Evolutionary conservation across 2,113 vertebrate species (phyloP), one percentile per base, ranked within the genome.

Genomic region (Passer montanus): DNA sequence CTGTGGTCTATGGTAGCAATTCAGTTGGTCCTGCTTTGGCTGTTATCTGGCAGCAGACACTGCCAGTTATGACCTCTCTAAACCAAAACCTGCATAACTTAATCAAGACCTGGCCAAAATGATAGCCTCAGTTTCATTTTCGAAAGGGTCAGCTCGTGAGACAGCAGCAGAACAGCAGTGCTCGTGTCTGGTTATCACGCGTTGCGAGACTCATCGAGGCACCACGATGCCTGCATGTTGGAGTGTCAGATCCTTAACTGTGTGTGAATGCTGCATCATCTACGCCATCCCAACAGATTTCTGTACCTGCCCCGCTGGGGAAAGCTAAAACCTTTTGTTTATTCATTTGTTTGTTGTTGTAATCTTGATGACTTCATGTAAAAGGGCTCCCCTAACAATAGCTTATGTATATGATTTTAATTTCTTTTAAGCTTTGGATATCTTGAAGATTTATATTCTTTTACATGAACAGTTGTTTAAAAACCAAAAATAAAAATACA

Each of bases 21-120:
- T 96, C 99, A 99, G 94, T 52, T 99, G 90, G 88, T 98, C 81
- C 98, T 99, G 80, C 98, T 99, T 89, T 99, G 99, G 99, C 98
- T 99, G 78, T 92, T 98, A 96, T 98, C 98, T 66, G 98, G 98
- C 96, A 98, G 97, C 88, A 98, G 95, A 95, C 95, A 94, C 92
- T 97, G 96, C 95, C 98, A 98, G 93, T 99, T 99, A 98, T 99
- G 99, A 99, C 98, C 98, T 94, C 91, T 88, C 91, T 88, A 93
- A 97, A 96, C 96, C 96, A 97, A 98, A 98, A 98, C 85, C 97
- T 93, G 78, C 89, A 15, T 97, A 97, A 92, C 94, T 93, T 89
- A 93, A 95, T 90, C 96, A 87, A 97, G 97, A 97, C 96, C 97
- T 95, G 97, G 97, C 97, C 98, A 97, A 97, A 97, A 96, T 17